phyloP scores from a whole-genome alignment of 2,113 vertebrate species.

The Todiramphus saurophagus region DNA sequence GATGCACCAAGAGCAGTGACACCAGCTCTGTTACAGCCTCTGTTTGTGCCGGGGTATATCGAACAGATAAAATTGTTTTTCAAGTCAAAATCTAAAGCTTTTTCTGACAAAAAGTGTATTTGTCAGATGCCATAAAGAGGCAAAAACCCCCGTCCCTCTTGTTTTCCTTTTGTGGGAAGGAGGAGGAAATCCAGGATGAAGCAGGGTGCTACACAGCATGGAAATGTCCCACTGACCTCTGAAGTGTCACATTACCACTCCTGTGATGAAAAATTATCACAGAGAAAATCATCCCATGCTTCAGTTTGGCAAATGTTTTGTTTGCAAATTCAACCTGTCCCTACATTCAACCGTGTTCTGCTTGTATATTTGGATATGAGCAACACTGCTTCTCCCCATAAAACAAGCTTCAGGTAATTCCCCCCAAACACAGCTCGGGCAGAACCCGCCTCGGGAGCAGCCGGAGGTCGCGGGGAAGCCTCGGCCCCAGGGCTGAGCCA shows the following conservation, averaged over 20 bases:
- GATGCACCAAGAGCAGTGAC: not conserved
- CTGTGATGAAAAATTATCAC: not conserved
- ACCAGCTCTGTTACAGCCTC: too few relatives aligned
- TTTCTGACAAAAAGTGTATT: not conserved
- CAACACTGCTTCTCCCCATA: not conserved
- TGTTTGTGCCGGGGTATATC: fast-evolving
- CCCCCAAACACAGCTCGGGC: fast-evolving
- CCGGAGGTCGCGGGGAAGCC: fast-evolving
- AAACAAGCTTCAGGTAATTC: not conserved
- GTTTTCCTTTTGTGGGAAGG: not conserved
- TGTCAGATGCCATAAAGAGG: not conserved
- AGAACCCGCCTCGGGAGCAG: not conserved
- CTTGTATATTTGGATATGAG: not conserved
- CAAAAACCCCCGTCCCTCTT: not conserved
- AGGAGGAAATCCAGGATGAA: not conserved
- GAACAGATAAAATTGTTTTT: too few relatives aligned
- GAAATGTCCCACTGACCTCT: not conserved
- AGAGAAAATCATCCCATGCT: not conserved
- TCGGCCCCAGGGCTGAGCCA: not conserved
- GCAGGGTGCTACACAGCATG: too few relatives aligned
- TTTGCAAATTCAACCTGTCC: too few relatives aligned
- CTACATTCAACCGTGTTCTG: not conserved
- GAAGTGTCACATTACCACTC: not conserved
- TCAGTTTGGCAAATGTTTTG: not conserved
- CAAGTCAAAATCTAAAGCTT: not conserved